Percentiles rank a stretch among this genome's conserved stretches.
Evolutionary conservation across 2,113 vertebrate genomes (phyloP).

Genomic region (Hydrochoerus hydrochaeris): DNA sequence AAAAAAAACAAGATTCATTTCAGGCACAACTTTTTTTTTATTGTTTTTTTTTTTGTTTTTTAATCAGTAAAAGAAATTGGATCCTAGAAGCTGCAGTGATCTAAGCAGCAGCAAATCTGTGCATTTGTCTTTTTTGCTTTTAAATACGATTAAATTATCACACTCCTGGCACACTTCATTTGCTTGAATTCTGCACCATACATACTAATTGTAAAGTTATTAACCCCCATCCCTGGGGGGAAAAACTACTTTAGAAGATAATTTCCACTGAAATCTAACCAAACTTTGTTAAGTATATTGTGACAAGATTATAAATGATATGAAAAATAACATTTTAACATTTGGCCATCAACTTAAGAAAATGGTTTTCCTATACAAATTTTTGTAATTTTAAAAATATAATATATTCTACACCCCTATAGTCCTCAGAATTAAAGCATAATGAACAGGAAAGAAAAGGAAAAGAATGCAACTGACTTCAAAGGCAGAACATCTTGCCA

Average conservation of each 20-base stretch:
- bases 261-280: slow-evolving; percentile 80
- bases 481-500: slow-evolving; percentile 85
- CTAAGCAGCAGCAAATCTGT: slow-evolving; percentile 90
- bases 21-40: slow-evolving; percentile 88
- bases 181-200: slow-evolving; percentile 90
- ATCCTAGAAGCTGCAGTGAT: slow-evolving; percentile 90
- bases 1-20: slow-evolving; percentile 85
- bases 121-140: slow-evolving; percentile 83
- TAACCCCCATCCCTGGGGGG: slow-evolving; percentile 8
- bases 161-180: slow-evolving; percentile 90
- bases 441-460: slow-evolving; percentile 81
- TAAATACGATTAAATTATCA: slow-evolving; percentile 90
- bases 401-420: slow-evolving; percentile 83
- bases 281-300: slow-evolving; percentile 82
- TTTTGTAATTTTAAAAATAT: slow-evolving; percentile 74
- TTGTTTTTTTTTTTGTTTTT: slow-evolving; percentile 85
- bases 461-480: slow-evolving; percentile 80
- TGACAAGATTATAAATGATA: slow-evolving; percentile 84
- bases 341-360: slow-evolving; percentile 87
- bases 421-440: slow-evolving; percentile 86
- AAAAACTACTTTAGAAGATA: slow-evolving; percentile 80
- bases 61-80: slow-evolving; percentile 89
- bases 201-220: slow-evolving; percentile 80
- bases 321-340: slow-evolving; percentile 85
- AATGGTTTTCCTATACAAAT: slow-evolving; percentile 77